phyloP scores from a whole-genome alignment of 2,113 vertebrate species.

The Anhinga anhinga region DNA sequence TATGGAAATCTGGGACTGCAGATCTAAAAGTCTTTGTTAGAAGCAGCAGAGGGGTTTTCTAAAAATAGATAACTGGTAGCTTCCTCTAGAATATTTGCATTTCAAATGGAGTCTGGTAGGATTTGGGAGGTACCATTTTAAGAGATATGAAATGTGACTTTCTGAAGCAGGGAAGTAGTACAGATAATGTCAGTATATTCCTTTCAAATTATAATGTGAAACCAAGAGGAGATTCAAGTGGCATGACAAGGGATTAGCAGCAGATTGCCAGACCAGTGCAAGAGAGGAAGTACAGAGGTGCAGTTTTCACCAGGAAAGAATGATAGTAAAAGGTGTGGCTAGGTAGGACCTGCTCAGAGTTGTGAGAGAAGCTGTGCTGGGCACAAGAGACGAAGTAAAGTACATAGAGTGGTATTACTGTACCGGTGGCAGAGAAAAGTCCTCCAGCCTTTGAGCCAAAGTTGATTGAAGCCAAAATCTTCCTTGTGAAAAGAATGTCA shows the following conservation, averaged over 20 bases:
- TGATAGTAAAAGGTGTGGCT: background rate
- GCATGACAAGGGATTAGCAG: background rate
- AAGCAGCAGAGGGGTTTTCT: background rate
- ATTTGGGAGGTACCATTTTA: background rate
- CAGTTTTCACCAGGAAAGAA: background rate
- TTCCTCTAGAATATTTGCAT: slow-evolving; percentile 30
- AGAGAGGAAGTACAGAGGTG: background rate
- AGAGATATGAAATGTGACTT: background rate
- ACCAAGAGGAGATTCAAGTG: background rate
- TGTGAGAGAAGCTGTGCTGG: background rate
- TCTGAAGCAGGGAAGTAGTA: background rate
- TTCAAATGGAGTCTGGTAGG: background rate
- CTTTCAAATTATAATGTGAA: background rate
- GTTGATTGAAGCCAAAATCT: background rate
- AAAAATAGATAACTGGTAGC: background rate
- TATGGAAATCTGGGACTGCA: background rate
- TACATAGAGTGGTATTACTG: background rate
- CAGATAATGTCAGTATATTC: background rate
- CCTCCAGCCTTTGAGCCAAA: background rate
- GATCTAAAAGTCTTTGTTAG: slow-evolving; percentile 4
- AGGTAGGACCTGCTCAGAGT: background rate
- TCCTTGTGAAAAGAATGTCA: background rate
- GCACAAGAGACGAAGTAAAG: too few relatives aligned
- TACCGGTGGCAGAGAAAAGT: background rate
- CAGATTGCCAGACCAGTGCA: background rate